A percentile compares a stretch with the other conserved stretches of the same genome.
Evolutionary conservation across 2,888 invertebrate species (phyloP).

Genomic region (Yponomeuta plumbellus): DNA sequence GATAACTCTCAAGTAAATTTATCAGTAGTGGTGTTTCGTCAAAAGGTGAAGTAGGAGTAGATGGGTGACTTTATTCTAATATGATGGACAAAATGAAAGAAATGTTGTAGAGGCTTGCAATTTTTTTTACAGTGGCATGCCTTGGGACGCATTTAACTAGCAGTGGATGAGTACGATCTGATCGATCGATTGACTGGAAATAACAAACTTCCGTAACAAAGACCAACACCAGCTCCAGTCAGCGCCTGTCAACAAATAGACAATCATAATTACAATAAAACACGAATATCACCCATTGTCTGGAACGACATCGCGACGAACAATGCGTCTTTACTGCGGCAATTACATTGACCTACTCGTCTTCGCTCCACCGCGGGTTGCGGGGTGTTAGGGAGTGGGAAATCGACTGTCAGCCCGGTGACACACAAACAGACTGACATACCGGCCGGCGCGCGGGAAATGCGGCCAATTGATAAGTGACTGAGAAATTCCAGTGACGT

Average conservation of each 20-base stretch:
- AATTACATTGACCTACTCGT: background rate
- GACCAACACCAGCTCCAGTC: background rate
- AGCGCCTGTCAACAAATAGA: background rate
- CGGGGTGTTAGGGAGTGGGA: background rate
- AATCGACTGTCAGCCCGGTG: slow-evolving; percentile 2
- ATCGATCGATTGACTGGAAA: background rate
- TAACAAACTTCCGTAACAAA: background rate
- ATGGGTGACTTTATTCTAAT: no score
- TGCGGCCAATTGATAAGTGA: background rate
- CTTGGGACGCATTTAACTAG: no score
- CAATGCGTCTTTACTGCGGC: background rate
- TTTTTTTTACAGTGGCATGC: no score
- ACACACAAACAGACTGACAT: slow-evolving; percentile 4
- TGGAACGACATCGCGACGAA: background rate
- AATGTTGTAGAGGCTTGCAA: no score
- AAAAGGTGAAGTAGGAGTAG: no score
- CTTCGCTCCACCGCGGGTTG: background rate
- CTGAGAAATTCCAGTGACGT: no score
- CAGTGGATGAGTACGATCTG: no score
- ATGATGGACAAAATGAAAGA: no score
- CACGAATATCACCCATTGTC: background rate
- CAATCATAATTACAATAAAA: background rate
- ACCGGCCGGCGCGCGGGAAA: background rate
- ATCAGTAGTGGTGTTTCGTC: no score
- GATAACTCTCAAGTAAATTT: no score